Conservation (phyloP, 2,113 vertebrate genomes). For the Electrona antarctica region DNA sequence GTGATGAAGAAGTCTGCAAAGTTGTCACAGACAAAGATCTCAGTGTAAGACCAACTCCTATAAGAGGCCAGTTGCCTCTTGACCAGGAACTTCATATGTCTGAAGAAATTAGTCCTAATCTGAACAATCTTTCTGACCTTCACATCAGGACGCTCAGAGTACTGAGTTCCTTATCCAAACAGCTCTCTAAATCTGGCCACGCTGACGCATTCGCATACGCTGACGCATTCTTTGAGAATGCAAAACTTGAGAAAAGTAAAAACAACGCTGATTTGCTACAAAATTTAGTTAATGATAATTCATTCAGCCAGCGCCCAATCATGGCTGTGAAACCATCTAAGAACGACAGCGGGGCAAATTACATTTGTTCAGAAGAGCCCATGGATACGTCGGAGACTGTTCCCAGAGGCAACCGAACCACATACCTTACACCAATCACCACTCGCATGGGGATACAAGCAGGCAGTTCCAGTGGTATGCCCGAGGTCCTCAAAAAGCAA, state of each 20-base stretch:
- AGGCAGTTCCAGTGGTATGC: constrained; percentile 7
- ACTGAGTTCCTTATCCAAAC: constrained; percentile 37
- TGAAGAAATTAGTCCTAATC: not conserved
- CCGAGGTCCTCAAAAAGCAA: constrained; percentile 3
- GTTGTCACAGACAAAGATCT: not conserved
- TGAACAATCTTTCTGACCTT: constrained; percentile 28
- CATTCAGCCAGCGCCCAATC: constrained; percentile 37
- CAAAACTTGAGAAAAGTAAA: constrained; percentile 11
- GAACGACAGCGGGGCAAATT: constrained; percentile 37
- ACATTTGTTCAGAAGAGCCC: constrained; percentile 1
- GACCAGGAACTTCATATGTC: constrained; percentile 3
- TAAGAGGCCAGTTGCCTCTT: constrained; percentile 36
- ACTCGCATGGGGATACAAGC: constrained; percentile 20
- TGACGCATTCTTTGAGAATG: constrained; percentile 7
- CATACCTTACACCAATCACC: not conserved
- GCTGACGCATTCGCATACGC: constrained; percentile 1
- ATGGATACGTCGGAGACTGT: constrained; percentile 10
- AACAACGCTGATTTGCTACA: constrained; percentile 15
- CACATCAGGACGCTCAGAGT: constrained; percentile 47
- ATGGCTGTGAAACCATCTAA: constrained; percentile 57
- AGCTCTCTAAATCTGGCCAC: constrained; percentile 3
- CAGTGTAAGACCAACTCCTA: constrained; percentile 30
- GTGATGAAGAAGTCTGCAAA: constrained; percentile 22
- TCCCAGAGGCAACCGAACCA: not conserved
- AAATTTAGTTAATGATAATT: constrained; percentile 8